Conservation (phyloP, 2,888 invertebrate genomes). For the Monochamus alternatus region DNA sequence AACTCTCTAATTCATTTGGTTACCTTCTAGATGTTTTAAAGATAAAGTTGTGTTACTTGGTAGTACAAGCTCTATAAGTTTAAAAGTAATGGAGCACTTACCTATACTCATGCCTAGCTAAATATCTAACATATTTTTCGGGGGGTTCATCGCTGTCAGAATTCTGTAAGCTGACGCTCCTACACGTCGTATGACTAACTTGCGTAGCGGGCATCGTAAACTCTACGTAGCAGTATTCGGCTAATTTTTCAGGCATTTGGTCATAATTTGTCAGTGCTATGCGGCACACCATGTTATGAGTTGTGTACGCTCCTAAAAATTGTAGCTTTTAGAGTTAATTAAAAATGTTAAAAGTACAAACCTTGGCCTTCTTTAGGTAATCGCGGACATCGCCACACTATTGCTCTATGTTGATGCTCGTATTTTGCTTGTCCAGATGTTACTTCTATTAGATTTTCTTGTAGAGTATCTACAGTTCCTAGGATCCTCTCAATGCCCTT, state of each 20-base stretch:
- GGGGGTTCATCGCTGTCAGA: slow-evolving; percentile 92
- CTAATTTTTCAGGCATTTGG: slow-evolving; percentile 94
- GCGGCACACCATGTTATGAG: slow-evolving; percentile 94
- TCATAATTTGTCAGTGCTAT: slow-evolving; percentile 98
- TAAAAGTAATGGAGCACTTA: slow-evolving; percentile 67
- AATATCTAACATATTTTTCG: slow-evolving; percentile 97
- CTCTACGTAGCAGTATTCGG: slow-evolving; percentile 92
- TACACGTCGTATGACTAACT: slow-evolving; percentile 94
- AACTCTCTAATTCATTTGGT: too few relatives aligned
- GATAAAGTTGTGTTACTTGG: too few relatives aligned
- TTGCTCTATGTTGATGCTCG: slow-evolving; percentile 96
- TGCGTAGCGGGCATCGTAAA: slow-evolving; percentile 99
- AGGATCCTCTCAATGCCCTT: slow-evolving; percentile 94
- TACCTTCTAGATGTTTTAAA: too few relatives aligned
- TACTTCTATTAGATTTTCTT: slow-evolving; percentile 94
- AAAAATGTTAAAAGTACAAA: slow-evolving; percentile 63
- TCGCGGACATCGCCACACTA: slow-evolving; percentile 98
- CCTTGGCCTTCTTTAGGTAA: slow-evolving; percentile 99
- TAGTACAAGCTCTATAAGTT: background rate
- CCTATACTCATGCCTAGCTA: slow-evolving; percentile 96
- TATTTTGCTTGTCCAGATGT: slow-evolving; percentile 98
- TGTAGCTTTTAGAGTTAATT: background rate
- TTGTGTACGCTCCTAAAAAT: slow-evolving; percentile 93
- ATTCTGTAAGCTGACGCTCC: slow-evolving; percentile 92
- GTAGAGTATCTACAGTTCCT: slow-evolving; percentile 91